Conservation (phyloP, 2,888 invertebrate species). For the Drosophila ustulata region DNA sequence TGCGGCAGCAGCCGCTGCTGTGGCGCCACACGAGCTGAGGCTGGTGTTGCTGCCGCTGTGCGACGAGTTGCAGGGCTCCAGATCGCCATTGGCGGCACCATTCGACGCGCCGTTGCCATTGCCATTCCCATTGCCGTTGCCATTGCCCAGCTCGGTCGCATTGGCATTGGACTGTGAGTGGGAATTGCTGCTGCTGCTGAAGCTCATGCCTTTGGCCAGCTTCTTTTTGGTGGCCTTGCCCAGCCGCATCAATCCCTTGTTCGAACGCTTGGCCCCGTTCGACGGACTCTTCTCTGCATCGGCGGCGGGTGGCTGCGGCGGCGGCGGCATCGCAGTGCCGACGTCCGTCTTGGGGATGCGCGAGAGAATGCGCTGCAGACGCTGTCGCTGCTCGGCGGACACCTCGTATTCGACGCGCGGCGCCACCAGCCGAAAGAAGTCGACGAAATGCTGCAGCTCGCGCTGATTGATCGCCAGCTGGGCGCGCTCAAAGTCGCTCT, state of each 20-base stretch:
- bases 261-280: slow-evolving; percentile 67
- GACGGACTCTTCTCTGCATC: slow-evolving; percentile 31
- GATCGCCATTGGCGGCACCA: slow-evolving; percentile 35
- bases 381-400: slow-evolving; percentile 84
- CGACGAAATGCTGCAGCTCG: slow-evolving; percentile 88
- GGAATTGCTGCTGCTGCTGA: slow-evolving; percentile 54
- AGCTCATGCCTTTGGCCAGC: slow-evolving; percentile 83
- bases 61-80: slow-evolving; percentile 64
- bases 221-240: slow-evolving; percentile 84
- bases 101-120: slow-evolving; percentile 12
- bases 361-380: slow-evolving; percentile 85
- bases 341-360: slow-evolving; percentile 83
- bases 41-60: slow-evolving; percentile 74
- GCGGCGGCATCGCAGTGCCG: neutral
- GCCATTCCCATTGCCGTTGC: slow-evolving; percentile 21
- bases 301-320: neutral
- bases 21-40: slow-evolving; percentile 60
- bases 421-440: slow-evolving; percentile 86
- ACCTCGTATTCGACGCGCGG: slow-evolving; percentile 81
- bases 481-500: slow-evolving; percentile 87
- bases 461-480: slow-evolving; percentile 89
- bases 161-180: neutral
- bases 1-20: slow-evolving; percentile 8
- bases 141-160: slow-evolving; percentile 27
- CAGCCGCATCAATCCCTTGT: slow-evolving; percentile 80